phyloP scores from a whole-genome alignment of 2,888 invertebrate species.

The Habroteleia sp. region DNA sequence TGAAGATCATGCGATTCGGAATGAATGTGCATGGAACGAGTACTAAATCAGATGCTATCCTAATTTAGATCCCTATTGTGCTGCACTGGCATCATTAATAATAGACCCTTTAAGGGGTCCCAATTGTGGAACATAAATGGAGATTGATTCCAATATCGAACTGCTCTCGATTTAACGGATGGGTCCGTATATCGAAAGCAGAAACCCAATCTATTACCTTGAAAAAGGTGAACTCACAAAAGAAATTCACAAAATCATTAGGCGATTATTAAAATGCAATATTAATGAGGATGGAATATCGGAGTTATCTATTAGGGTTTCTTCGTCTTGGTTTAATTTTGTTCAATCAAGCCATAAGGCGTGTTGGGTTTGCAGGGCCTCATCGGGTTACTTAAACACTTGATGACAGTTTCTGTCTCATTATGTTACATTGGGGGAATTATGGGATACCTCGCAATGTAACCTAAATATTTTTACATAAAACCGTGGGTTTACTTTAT shows the following conservation, averaged over 20 bases:
- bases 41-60: constrained; percentile 31
- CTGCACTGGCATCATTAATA: constrained; percentile 31
- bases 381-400: too few relatives aligned
- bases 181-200: constrained; percentile 3
- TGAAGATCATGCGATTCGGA: constrained; percentile 25
- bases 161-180: constrained; percentile 14
- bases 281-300: constrained; percentile 3
- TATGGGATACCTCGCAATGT: too few relatives aligned
- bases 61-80: constrained; percentile 39
- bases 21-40: constrained; percentile 26
- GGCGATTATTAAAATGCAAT: neutral
- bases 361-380: too few relatives aligned
- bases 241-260: too few relatives aligned
- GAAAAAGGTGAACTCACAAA: too few relatives aligned
- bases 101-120: constrained; percentile 34
- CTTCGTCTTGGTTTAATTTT: too few relatives aligned
- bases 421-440: too few relatives aligned
- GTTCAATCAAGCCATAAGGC: too few relatives aligned
- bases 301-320: neutral
- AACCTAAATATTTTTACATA: too few relatives aligned
- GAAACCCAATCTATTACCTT: constrained; percentile 14
- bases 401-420: too few relatives aligned
- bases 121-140: constrained; percentile 22
- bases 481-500: too few relatives aligned
- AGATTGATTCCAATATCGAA: constrained; percentile 35